Percentiles rank a stretch among this genome's conserved stretches.
phyloP scores from a whole-genome alignment of 2,888 invertebrate genomes.

The Scelioninae gen. 1 region DNA sequence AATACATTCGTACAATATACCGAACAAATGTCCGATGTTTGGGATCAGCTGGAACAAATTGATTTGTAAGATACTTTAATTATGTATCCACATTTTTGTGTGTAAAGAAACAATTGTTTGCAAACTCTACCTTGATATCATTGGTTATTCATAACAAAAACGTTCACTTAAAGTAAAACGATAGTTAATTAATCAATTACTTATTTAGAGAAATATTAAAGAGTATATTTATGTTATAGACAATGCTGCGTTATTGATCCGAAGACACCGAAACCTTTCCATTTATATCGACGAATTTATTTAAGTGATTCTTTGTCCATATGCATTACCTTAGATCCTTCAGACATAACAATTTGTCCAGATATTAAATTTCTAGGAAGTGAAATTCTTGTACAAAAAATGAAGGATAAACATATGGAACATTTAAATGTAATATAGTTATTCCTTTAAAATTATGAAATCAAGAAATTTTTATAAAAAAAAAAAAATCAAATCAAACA shows the following conservation, averaged over 20 bases:
- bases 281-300: constrained; percentile 80
- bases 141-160: constrained; percentile 8
- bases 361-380: constrained; percentile 80
- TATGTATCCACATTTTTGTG: background rate
- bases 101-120: background rate
- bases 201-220: too few species aligned
- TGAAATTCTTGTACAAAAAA: constrained; percentile 75
- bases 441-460: too few species aligned
- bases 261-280: constrained; percentile 78
- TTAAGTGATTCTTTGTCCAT: constrained; percentile 78
- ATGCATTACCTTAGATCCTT: constrained; percentile 77
- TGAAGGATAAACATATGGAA: constrained; percentile 73
- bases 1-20: constrained; percentile 12
- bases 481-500: too few species aligned
- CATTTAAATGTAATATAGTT: constrained; percentile 76
- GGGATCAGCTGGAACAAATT: constrained; percentile 77
- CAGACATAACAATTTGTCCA: constrained; percentile 75
- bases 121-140: background rate
- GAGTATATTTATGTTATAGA: constrained; percentile 65
- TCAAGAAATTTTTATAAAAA: too few species aligned
- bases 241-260: constrained; percentile 82
- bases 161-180: background rate
- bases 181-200: background rate
- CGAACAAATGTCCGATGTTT: constrained; percentile 66
- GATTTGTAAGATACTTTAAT: constrained; percentile 75